Base-by-base conservation (phyloP, 1,140 invertebrate species). In the Vollenhovia emeryi region DNA sequence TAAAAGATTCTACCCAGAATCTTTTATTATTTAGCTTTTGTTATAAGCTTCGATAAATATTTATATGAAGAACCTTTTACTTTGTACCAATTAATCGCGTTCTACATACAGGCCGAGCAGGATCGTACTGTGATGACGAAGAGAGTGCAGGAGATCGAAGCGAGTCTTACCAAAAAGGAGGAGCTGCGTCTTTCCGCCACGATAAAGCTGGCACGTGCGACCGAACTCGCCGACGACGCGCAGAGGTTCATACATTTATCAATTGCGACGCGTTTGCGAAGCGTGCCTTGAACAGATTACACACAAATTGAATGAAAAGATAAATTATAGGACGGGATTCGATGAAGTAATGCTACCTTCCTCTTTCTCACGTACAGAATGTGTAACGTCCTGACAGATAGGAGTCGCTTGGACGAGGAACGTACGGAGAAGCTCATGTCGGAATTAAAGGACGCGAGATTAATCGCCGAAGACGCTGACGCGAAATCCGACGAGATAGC, bases 401-500 rank as follows among this genome's bases (percentile, higher is more conserved):
- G 97, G 87, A 97, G 95, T 92, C 95, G 97, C 86, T 95, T 96
- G 86, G 97, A 98, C 95, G 96, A 97, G 89, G 97, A 98, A 91
- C 96, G 97, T 87, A 97, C 97, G 95, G 97, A 97, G 88, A 95
- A 96, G 71, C 94, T 98, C 30, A 97, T 97, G 90, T 94, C 95
- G 86, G 97, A 98, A 92, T 95, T 98, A 45, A 98, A 97, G 93
- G 97, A 98, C 91, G 97, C 97, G 21, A 96, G 97, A 94, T 95
- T 97, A 89, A 95, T 97, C 87, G 97, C 97, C 83, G 97, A 98
- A 92, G 97, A 98, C 91, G 97, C 97, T 87, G 97, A 98, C 90
- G 93, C 97, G 84, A 98, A 98, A 96, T 98, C 97, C 87, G 97
- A 98, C 91, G 97, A 98, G 94, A 97, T 98, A 90, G 97, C 98